phyloP scores from a whole-genome alignment of 2,888 invertebrate genomes.

The Acanthosoma haemorrhoidale region DNA sequence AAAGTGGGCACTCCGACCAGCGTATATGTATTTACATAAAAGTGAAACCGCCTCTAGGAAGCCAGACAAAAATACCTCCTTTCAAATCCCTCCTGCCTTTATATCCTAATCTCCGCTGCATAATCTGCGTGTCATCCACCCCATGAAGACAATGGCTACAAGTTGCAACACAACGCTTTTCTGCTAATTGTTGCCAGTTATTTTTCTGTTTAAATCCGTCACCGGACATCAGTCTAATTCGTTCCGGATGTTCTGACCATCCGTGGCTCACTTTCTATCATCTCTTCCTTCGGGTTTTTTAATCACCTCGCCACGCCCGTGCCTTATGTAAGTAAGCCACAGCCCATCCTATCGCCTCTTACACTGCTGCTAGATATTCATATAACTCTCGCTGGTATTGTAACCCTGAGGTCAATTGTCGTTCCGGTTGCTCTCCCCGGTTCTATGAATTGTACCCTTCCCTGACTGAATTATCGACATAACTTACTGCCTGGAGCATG shows the following conservation, averaged over 20 bases:
- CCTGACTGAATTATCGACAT: too few relatives aligned
- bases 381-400: too few relatives aligned
- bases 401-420: too few relatives aligned
- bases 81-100: neutral
- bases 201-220: neutral
- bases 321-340: neutral
- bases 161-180: neutral
- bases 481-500: too few relatives aligned
- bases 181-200: neutral
- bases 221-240: neutral
- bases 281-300: neutral
- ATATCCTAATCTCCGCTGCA: neutral
- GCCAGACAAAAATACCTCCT: neutral
- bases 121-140: neutral
- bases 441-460: too few relatives aligned
- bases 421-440: too few relatives aligned
- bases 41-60: neutral
- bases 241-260: neutral
- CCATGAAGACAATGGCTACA: neutral
- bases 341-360: neutral
- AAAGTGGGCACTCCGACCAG: neutral
- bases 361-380: neutral
- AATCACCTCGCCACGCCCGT: neutral
- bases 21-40: slow-evolving; percentile 8
- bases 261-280: neutral